Evolutionary conservation across 2,888 invertebrate species (phyloP), one percentile per base, ranked within the genome.

Genomic region (Silvanus unidentatus): DNA sequence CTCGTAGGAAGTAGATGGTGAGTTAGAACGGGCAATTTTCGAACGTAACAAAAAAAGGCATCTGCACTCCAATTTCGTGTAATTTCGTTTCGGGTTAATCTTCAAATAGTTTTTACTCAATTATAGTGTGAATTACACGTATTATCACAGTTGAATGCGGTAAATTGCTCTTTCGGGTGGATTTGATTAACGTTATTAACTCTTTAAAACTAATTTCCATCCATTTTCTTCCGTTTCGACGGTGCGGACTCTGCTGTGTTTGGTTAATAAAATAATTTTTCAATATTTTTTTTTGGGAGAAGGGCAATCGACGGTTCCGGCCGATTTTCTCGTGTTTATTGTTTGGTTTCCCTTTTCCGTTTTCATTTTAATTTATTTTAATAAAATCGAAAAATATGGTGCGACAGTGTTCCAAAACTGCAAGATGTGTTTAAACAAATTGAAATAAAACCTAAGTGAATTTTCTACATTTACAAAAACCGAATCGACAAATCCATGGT

Each of bases 1-100:
- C 65, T 71, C 72, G 71, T 69, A 70, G 71, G 70, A 70, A 70
- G 71, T 72, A 71, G 72, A 72, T 70, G 72, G 69, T 70, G 68
- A 68, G 62, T 60, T 52, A 55, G 60, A 66, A 65, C 65, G 67
- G 65, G 66, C 66, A 71, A 72, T 71, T 72, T 71, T 65, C 68
- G 64, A 37, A 65, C 69, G 67, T 65, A 68, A 66, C 65, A 68
- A 69, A 70, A 69, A 68, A 69, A 68, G 65, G 68, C 68, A 69
- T 67, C 66, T 66, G 68, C 65, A 65, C 67, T 67, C n/a, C 68
- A 71, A 70, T 71, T 71, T 71, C 67, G 71, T 66, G 69, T 71
- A 71, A 71, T 72, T 72, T 71, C 63, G 68, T 69, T 69, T 69
- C 68, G 70, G 70, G 66, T 64, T 71, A 68, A 69, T 70, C 66